These are phyloP conservation scores for Pelagia noctiluca DNA, from an alignment of 30 jellyfish, hydroid and myxozoan species.

Conservation along the genomic window DNA sequence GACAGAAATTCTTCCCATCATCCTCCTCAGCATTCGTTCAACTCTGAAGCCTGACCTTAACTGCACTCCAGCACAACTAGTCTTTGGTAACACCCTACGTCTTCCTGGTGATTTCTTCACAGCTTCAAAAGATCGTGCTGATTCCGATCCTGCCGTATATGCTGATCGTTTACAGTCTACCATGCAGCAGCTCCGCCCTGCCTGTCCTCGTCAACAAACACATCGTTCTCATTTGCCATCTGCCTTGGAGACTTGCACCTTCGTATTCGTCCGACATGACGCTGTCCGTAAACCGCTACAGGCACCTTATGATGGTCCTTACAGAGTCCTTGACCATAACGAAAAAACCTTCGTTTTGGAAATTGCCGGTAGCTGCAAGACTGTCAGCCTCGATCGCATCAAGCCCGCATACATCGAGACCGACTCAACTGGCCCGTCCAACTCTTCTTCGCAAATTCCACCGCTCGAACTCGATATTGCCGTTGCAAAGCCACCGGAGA, in stretches of 20 bases:
- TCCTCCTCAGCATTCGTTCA: constrained; percentile 40
- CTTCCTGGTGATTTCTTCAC: constrained; percentile 26
- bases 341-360: constrained; percentile 15
- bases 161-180: constrained; percentile 44
- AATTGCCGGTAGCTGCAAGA: constrained; percentile 16
- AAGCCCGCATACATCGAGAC: constrained; percentile 70
- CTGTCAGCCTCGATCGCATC: constrained; percentile 54
- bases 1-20: constrained; percentile 43
- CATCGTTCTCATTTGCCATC: not conserved
- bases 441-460: constrained; percentile 14
- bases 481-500: constrained; percentile 4
- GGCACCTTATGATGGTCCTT: constrained; percentile 66
- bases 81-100: constrained; percentile 25
- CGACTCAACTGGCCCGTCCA: constrained; percentile 20
- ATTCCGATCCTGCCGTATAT: constrained; percentile 15
- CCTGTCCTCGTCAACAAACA: constrained; percentile 22
- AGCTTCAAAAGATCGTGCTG: not conserved
- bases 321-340: constrained; percentile 13
- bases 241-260: constrained; percentile 32
- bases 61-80: constrained; percentile 47
- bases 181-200: constrained; percentile 43
- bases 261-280: constrained; percentile 54
- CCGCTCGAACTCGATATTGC: not conserved
- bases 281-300: constrained; percentile 63
- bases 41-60: constrained; percentile 37